Percentiles rank a stretch among this genome's conserved stretches.
Conservation (phyloP, 2,797 vertebrate species). For the Heteromormyrus szaboi region DNA sequence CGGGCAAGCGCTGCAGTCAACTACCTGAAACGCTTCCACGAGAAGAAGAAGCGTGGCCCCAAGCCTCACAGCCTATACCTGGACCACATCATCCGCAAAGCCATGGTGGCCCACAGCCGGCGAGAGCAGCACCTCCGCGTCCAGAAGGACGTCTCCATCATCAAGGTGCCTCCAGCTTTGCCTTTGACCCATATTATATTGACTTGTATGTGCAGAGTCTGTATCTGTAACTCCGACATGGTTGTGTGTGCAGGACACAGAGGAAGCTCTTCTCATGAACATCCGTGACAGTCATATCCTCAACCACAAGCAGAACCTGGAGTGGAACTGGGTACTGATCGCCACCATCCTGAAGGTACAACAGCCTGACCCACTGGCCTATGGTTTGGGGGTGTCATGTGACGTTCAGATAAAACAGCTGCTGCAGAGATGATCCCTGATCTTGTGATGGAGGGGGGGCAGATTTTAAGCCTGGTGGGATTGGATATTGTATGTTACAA, state of each 20-base stretch:
- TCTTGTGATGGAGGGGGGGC: background rate
- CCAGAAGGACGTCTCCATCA: conserved; percentile 89
- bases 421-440: background rate
- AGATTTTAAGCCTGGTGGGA: background rate
- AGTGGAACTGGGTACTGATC: conserved; percentile 97
- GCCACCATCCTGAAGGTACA: conserved; percentile 93
- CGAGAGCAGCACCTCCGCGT: conserved; percentile 79
- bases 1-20: conserved; percentile 91
- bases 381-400: background rate
- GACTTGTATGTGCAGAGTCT: background rate
- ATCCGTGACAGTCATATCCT: conserved; percentile 93
- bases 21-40: conserved; percentile 92
- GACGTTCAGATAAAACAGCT: background rate
- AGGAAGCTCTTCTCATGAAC: conserved; percentile 88
- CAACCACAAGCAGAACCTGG: conserved; percentile 94
- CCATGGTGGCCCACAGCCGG: conserved; percentile 73
- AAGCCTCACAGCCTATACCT: conserved; percentile 93
- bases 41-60: conserved; percentile 92
- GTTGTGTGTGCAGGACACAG: conserved; percentile 74
- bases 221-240: background rate
- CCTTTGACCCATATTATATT: background rate
- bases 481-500: background rate
- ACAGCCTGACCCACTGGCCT: background rate
- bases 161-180: conserved; percentile 72
- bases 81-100: conserved; percentile 94